Percentiles rank a stretch among this genome's conserved stretches.
These are phyloP conservation scores for Callithrix jacchus DNA, from an alignment of 2,113 vertebrate species.

Conservation along the genomic window DNA sequence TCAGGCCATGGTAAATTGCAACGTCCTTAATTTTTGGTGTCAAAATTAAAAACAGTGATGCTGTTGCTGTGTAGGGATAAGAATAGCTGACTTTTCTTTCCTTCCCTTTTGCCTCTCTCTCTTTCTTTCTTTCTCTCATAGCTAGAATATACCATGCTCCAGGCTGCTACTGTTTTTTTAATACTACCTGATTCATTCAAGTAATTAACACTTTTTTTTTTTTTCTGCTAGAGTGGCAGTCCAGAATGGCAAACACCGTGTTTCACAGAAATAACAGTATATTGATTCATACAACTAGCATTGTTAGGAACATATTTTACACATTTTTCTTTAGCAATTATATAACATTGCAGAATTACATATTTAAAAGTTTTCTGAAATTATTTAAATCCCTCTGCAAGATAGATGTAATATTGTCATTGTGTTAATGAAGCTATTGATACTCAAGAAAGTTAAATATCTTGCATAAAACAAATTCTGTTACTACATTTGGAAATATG, in stretches of 20 bases:
- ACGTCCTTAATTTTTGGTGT: neutral
- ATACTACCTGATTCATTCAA: neutral
- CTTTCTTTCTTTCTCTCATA: neutral
- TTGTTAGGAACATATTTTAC: neutral
- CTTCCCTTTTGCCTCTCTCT: neutral
- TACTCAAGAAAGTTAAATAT: neutral
- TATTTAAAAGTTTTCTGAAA: neutral
- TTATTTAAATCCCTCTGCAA: neutral
- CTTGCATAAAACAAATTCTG: neutral
- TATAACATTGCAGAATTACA: neutral
- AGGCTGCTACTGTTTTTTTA: neutral
- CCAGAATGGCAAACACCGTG: neutral
- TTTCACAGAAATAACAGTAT: neutral
- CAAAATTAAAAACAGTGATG: neutral
- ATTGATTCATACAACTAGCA: neutral
- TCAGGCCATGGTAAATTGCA: neutral
- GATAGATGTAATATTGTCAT: neutral
- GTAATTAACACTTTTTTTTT: neutral
- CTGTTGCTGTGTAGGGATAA: neutral
- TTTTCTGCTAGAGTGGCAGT: neutral
- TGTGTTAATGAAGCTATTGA: neutral
- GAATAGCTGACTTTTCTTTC: neutral
- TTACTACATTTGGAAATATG: neutral
- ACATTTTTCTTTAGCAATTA: neutral
- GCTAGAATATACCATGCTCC: neutral